phyloP scores from a whole-genome alignment of 1,140 invertebrate species.

The Tetranychus cinnabarinus region DNA sequence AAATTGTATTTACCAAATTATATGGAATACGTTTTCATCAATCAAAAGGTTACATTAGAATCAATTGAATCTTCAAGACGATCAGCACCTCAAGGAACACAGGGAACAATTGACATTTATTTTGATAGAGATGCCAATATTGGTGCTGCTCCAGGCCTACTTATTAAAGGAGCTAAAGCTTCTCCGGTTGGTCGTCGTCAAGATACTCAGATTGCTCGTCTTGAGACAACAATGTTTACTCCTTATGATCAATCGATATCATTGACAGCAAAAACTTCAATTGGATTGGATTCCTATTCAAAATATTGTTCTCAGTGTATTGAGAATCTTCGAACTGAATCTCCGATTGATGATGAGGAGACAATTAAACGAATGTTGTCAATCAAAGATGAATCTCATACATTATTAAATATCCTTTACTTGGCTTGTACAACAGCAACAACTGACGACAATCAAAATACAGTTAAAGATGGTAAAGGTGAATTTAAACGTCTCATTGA shows the following conservation, averaged over 20 bases:
- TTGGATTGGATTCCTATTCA: background rate
- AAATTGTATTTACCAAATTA: constrained; percentile 29
- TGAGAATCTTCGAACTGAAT: background rate
- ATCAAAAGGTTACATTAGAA: constrained; percentile 17
- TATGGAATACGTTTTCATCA: constrained; percentile 23
- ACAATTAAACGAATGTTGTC: background rate
- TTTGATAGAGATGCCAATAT: constrained; percentile 1
- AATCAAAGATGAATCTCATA: background rate
- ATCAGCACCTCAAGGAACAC: background rate
- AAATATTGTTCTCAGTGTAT: background rate
- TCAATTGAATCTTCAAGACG: background rate
- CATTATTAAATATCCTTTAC: background rate
- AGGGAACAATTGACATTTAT: constrained; percentile 12
- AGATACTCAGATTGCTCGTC: constrained; percentile 40
- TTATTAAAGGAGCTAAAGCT: constrained; percentile 29
- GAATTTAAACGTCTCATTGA: background rate
- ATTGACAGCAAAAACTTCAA: background rate
- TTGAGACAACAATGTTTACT: constrained; percentile 57
- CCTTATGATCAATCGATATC: constrained; percentile 33
- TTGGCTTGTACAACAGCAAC: background rate
- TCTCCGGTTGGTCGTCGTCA: constrained; percentile 53
- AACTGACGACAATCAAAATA: background rate
- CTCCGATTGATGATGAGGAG: background rate
- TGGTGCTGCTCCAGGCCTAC: constrained; percentile 21
- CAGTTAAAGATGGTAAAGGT: background rate